Base-by-base conservation (phyloP, 2,113 vertebrate species). In the Tringa solitaria region DNA sequence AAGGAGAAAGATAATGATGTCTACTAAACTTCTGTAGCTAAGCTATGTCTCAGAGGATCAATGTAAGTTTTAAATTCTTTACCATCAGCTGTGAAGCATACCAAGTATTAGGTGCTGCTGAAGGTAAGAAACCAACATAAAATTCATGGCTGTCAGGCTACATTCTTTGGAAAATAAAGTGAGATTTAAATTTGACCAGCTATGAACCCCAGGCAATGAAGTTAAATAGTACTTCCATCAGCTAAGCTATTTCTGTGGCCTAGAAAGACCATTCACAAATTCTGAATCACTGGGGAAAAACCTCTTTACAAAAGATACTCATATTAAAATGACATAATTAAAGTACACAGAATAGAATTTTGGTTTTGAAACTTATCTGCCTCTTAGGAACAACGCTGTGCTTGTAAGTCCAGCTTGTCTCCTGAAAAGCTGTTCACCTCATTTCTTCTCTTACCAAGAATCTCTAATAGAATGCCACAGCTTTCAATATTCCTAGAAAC, bases 241-340 rank as follows among this genome's bases (percentile, higher is more conserved):
- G 26, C 64, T 51, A 26, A 90, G 65, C 79, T 56, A 53, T 39
- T 92, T 78, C 86, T 84, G 64, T 28, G 65, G 68, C 88, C 93
- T 21, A 70, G 68, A 81, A 93, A 92, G 76, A 70, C 57, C 60
- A 84, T 81, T 92, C 73, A 96, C 64, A 96, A 90, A 87, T 56
- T 75, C 80, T 15, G 14, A 86, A 64, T 23, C 85, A 21, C 65
- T 53, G 19, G 39, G 56, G 33, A 96, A 60, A 88, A 94, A 89
- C 39, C 35, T 30, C 85, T 72, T 60, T 60, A 89, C 48, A 60
- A 54, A 85, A 72, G 68, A 92, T 21, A 48, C 27, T 70, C 26
- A 13, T 32, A 82, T 30, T 26, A 60, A 92, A 93, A 87, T 57
- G 30, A 86, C 45, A 86, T 73, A 65, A 74, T 32, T 48, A 18